Conservation (phyloP, 2,113 vertebrate genomes). For the Phylloscopus trochilus region DNA sequence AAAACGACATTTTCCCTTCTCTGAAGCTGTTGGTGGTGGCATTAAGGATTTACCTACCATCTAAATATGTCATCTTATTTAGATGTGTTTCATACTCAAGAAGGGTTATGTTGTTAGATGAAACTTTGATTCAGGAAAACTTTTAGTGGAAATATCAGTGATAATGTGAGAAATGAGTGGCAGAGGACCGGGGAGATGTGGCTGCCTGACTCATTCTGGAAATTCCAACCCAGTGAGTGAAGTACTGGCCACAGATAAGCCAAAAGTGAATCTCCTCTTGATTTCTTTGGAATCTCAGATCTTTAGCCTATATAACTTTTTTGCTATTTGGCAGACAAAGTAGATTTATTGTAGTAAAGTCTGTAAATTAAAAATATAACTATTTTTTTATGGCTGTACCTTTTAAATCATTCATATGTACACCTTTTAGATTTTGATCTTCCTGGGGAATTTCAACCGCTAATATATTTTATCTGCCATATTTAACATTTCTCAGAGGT, state of each 20-base stretch:
- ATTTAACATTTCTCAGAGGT: neutral
- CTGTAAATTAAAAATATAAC: neutral
- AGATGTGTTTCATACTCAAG: neutral
- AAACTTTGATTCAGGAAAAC: neutral
- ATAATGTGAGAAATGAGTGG: neutral
- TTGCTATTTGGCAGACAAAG: neutral
- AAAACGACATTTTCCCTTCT: constrained; percentile 46
- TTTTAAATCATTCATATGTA: neutral
- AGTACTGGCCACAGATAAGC: neutral
- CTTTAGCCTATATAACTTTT: neutral
- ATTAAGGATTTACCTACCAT: constrained; percentile 41
- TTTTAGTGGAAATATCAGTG: neutral
- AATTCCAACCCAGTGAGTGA: neutral
- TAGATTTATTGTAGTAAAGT: neutral
- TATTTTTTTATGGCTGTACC: neutral
- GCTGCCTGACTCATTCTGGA: neutral
- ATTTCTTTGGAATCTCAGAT: neutral
- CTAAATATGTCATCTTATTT: constrained; percentile 52
- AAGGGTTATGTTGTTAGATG: neutral
- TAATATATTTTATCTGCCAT: neutral
- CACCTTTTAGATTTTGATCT: neutral
- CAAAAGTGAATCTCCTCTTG: neutral
- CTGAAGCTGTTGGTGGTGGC: constrained; percentile 37
- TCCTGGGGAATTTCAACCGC: neutral
- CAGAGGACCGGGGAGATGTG: neutral